Evolutionary conservation across 1,140 invertebrate species (phyloP), one percentile per base, ranked within the genome.

Genomic region (Drosophila tropicalis): DNA sequence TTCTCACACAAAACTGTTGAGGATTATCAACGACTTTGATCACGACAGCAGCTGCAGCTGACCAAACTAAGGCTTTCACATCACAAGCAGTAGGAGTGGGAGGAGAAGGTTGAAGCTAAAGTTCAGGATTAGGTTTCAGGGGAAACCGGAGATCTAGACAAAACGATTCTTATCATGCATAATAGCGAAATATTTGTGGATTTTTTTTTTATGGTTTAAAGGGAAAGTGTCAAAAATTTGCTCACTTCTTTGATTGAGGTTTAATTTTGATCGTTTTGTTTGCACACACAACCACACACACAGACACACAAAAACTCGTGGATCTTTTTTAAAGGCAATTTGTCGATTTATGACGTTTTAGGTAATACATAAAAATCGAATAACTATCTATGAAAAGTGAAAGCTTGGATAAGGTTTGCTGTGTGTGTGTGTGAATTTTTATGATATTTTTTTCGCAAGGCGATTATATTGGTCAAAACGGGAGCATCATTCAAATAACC

Each of bases 11-110:
- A 36, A 19, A 51, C 17, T 68, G 55, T 68, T 67, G 72, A 67
- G 41, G 83, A 83, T 87, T 86, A 87, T 87, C 83, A 87, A 79
- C 79, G 64, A 80, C 76, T 76, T 39, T 70, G 62, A 89, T 86
- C 83, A 87, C 76, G 72, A 83, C 64, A n/a, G n/a, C 44, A 41
- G 60, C 34, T 39, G 12, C 56, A 47, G 44, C 44, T 56, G 61
- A 63, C 63, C 67, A 56, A 55, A 47, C 17, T 62, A n/a, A 34
- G 29, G 36, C 83, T 87, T 87, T 87, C 83, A 89, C 83, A 87
- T 77, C 12, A 13, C 10, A 39, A 13, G 10, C 4, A 13, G 3
- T 4, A 12, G 36, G 36, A 13, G 10, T 3, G 1, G 36, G 36
- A 39, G 12, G 36, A 3, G 36, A 39, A 36, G 34, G 36, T 39